Conservation (phyloP, 2,113 vertebrate genomes). For the Monopterus albus region DNA sequence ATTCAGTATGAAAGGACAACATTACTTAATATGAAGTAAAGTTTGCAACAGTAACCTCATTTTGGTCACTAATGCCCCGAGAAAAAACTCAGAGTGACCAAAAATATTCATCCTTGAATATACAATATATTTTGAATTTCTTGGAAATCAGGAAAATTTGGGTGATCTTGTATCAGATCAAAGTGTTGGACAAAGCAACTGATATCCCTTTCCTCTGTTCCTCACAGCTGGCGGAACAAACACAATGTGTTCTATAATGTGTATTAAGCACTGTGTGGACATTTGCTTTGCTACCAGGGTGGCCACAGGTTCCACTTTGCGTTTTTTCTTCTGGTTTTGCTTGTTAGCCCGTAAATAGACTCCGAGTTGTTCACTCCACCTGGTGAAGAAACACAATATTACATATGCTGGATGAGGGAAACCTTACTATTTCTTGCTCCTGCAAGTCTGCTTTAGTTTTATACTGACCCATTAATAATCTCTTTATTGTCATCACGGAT, state of each 20-base stretch:
- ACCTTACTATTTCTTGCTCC: neutral
- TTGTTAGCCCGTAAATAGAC: conserved; percentile 64
- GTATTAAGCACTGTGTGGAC: neutral
- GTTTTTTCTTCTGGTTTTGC: conserved; percentile 75
- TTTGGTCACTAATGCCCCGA: too few species aligned
- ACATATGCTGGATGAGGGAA: neutral
- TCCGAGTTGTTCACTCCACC: conserved; percentile 77
- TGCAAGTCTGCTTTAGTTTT: rapidly evolving
- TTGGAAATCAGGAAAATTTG: too few species aligned
- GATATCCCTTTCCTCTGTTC: too few species aligned
- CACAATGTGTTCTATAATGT: neutral
- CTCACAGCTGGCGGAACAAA: too few species aligned
- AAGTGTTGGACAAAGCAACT: too few species aligned
- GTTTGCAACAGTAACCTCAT: too few species aligned
- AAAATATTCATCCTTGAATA: too few species aligned
- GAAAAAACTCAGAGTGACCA: too few species aligned
- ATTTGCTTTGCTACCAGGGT: conserved; percentile 53
- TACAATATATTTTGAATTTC: too few species aligned
- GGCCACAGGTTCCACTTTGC: conserved; percentile 66
- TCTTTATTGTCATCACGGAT: conserved; percentile 79
- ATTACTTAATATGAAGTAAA: too few species aligned
- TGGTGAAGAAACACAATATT: conserved; percentile 29
- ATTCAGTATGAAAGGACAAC: neutral
- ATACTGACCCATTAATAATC: conserved; percentile 76
- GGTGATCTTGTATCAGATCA: too few species aligned